Evolutionary conservation across 23 tunicate species (phyloP).

Genomic region (Corella eumyota): DNA sequence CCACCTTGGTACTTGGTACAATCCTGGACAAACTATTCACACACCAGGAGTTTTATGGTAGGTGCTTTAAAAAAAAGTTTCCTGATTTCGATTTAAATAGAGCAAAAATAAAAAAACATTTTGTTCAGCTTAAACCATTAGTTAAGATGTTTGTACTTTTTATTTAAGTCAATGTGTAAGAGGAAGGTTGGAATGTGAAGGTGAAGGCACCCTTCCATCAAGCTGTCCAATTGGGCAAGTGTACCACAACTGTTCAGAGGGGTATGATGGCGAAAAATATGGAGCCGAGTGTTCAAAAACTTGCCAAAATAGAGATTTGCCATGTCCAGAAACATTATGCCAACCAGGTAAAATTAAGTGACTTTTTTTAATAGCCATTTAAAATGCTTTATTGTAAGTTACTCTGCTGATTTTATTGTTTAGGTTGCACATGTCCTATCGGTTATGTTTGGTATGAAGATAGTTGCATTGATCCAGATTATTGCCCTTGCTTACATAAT

Average conservation of each 20-base stretch:
- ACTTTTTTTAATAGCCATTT: too few relatives aligned
- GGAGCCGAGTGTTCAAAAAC: constrained; percentile 52
- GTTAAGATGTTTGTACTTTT: too few relatives aligned
- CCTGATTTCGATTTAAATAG: too few relatives aligned
- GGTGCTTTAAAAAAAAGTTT: too few relatives aligned
- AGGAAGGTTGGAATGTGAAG: constrained; percentile 44
- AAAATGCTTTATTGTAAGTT: too few relatives aligned
- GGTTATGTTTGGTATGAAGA: constrained; percentile 36
- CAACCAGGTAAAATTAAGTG: constrained; percentile 22
- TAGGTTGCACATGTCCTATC: constrained; percentile 61
- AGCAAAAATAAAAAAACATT: too few relatives aligned
- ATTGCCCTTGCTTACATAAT: constrained; percentile 68
- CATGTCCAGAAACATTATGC: constrained; percentile 37
- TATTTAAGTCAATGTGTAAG: constrained; percentile 35
- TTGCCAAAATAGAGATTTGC: constrained; percentile 46
- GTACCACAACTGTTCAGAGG: constrained; percentile 33
- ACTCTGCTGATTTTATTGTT: background rate
- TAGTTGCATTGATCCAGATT: constrained; percentile 20
- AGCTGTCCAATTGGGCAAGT: constrained; percentile 34
- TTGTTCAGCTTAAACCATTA: too few relatives aligned
- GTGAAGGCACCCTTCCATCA: constrained; percentile 37
- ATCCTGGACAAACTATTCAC: constrained; percentile 44
- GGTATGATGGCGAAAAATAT: background rate
- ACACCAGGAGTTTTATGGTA: constrained; percentile 43
- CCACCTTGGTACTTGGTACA: constrained; percentile 36